Percentiles rank a stretch among this genome's conserved stretches.
phyloP scores from a whole-genome alignment of 2,888 invertebrate species.

The Caenorhabditis virilis region DNA sequence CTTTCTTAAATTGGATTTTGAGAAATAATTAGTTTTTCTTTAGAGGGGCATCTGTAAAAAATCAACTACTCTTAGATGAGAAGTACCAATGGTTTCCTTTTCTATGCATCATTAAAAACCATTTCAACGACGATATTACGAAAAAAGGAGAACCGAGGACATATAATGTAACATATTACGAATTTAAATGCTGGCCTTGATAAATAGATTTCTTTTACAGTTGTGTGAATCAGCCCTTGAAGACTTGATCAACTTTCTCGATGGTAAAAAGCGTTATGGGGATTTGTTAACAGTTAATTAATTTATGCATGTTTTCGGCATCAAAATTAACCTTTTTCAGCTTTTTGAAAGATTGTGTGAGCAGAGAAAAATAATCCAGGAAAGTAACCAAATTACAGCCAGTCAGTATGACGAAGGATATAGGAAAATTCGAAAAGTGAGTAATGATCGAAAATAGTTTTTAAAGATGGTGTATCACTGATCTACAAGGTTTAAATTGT shows the following conservation, averaged over 20 bases:
- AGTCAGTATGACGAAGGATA: slow-evolving; percentile 17
- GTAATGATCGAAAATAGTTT: no score
- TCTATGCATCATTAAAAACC: slow-evolving; percentile 1
- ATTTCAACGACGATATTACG: slow-evolving; percentile 10
- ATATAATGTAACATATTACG: slow-evolving; percentile 9
- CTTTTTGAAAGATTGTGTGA: slow-evolving; percentile 10
- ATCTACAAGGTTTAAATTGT: no score
- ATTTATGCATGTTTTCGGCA: no score
- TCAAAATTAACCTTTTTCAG: no score
- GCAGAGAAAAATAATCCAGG: background rate
- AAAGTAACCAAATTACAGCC: slow-evolving; percentile 9
- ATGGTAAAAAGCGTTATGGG: background rate
- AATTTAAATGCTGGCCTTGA: background rate
- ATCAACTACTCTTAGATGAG: no score
- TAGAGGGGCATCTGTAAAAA: no score
- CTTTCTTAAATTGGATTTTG: no score
- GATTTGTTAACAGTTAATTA: background rate
- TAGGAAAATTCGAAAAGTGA: slow-evolving; percentile 19
- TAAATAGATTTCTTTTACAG: slow-evolving; percentile 7
- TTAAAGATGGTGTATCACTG: no score
- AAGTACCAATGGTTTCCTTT: no score
- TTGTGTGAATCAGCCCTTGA: slow-evolving; percentile 24
- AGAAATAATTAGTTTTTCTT: no score
- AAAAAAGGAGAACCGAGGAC: no score
- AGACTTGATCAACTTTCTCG: slow-evolving; percentile 15